These are phyloP conservation scores for Spisula solida DNA, from an alignment of 2,888 invertebrate genomes.

Conservation along the genomic window DNA sequence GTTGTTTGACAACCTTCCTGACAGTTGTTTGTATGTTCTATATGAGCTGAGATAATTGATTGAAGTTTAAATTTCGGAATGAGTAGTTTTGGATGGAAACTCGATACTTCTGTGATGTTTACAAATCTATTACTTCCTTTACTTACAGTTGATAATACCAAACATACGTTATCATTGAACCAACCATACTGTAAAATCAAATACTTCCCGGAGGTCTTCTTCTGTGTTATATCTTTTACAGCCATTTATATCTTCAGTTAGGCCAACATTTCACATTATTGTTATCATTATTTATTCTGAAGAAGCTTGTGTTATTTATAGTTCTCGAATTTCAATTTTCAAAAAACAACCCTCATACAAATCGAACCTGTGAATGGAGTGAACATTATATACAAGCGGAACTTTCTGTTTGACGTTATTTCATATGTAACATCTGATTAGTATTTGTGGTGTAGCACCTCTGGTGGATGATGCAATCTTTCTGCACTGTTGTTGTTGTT, in stretches of 20 bases:
- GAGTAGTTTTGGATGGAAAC: not conserved
- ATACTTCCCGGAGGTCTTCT: not conserved
- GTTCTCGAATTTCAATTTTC: too few species aligned
- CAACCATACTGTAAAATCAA: not conserved
- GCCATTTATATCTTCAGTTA: too few species aligned
- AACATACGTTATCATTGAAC: not conserved
- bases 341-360: too few species aligned
- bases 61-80: not conserved
- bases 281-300: too few species aligned
- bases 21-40: not conserved
- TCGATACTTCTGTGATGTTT: not conserved
- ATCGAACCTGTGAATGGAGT: too few species aligned
- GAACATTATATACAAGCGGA: too few species aligned
- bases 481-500: not conserved
- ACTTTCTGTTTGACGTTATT: too few species aligned
- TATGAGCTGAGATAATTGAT: not conserved
- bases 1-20: not conserved
- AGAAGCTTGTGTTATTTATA: too few species aligned
- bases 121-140: not conserved
- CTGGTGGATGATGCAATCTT: slow-evolving; percentile 26
- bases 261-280: too few species aligned
- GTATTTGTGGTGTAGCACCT: not conserved
- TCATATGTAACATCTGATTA: too few species aligned
- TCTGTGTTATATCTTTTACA: too few species aligned
- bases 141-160: not conserved